Evolutionary conservation across 2,888 invertebrate genomes (phyloP), one percentile per base, ranked within the genome.

Genomic region (Lochmaea crataegi): DNA sequence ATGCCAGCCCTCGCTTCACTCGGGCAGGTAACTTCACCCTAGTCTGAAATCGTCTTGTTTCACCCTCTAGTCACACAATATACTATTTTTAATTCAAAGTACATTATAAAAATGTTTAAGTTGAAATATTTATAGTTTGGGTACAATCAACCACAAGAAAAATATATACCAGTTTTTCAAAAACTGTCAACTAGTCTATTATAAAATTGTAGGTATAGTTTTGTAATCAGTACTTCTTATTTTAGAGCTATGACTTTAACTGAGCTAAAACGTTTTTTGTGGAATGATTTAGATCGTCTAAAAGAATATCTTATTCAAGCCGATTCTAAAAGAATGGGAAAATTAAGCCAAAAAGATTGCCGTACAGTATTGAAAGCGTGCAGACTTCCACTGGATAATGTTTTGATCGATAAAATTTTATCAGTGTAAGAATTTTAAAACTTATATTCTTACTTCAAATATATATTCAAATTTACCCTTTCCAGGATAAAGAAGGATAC

Each of bases 391-490:
- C 85, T 95, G 7, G 91, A 90, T 77, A 84, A 87, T 16, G 91
- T 93, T 74, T 87, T 95, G 0, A 86, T 94, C 78, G 90, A 93
- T 76, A 91, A 92, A 74, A 90, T 94, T 88, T 86, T 95, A 61
- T 87, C 90, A 80, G 90, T 92, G 93, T 93, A 84, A 88, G 88
- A 84, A 45, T 53, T 53, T 53, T 1, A 61, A 7, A 16, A 12
- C 12, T 26, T 2, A 4, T 0, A 14, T 12, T 45, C 9, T 45
- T 3, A 2, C 11, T 12, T 4, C n/a, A 11, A 11, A 12, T 14
- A 16, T n/a, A 12, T 14, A 16, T n/a, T 16, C 5, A 53, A 56
- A 32, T 16, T 6, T n/a, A 58, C 42, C 38, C 51, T 45, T 70
- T 73, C 32, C 79, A 92, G 92, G 32, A 84, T 93, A 61, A 86